These are phyloP conservation scores for Canis aureus DNA, from an alignment of 2,113 vertebrate genomes.

Conservation along the genomic window DNA sequence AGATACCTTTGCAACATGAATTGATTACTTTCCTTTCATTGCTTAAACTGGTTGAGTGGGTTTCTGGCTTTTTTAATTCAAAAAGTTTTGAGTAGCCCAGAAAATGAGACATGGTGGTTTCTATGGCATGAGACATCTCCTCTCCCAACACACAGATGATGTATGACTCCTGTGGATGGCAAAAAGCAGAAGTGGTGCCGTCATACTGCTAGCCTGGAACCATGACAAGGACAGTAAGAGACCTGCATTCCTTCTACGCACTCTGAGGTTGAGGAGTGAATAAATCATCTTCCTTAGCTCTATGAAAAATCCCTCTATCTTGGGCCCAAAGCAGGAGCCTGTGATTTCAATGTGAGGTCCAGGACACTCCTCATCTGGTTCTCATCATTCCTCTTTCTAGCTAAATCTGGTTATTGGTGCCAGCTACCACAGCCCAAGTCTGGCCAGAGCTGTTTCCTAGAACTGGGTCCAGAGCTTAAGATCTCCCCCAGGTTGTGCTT, in stretches of 20 bases:
- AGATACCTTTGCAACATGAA: neutral
- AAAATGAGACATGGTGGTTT: neutral
- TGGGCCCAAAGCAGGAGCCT: neutral
- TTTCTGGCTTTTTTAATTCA: neutral
- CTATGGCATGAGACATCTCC: neutral
- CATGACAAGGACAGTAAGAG: neutral
- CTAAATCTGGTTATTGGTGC: neutral
- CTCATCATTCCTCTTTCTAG: neutral
- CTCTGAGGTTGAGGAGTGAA: neutral
- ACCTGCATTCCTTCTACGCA: fast-evolving
- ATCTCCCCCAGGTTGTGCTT: neutral
- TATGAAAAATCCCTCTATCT: neutral
- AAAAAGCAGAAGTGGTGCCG: neutral
- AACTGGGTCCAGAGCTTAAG: neutral
- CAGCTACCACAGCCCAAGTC: neutral
- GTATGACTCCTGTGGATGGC: neutral
- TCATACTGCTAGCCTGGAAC: neutral
- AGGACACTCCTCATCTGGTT: neutral
- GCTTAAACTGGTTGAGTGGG: neutral
- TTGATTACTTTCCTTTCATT: neutral
- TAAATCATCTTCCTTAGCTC: neutral
- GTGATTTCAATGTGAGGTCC: neutral
- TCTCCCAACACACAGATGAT: neutral
- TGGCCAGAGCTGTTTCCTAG: neutral
- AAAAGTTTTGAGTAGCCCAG: neutral